Evolutionary conservation across 2,888 invertebrate species (phyloP), one percentile per base, ranked within the genome.

Genomic region (Euzophera pinguis): DNA sequence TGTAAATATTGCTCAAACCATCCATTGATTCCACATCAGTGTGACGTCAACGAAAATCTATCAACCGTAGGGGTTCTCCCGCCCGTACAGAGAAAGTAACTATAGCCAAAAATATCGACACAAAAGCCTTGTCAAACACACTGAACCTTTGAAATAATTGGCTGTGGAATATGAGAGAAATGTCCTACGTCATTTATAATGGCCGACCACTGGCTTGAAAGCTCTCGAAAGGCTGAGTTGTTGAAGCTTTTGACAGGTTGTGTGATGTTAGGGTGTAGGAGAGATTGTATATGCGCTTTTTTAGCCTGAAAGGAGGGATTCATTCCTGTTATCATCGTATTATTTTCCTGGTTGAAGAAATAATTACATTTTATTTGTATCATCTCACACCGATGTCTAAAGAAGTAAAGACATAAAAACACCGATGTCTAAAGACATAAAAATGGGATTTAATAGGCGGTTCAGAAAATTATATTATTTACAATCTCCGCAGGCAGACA

Each of bases 61-160:
- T 53, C 54, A 54, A 45, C 52, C 50, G 39, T 48, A 55, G 61
- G 62, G 59, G 39, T 14, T 32, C 7, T 7, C 9, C 10, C 32
- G 32, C 22, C 52, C 38, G 56, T 35, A 27, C 42, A 16, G 32
- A 45, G 50, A 57, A 62, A 62, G 61, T 60, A 62, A 60, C 57
- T 54, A 60, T 47, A 59, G 53, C 53, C 50, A 47, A 47, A 55
- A 61, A 56, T 58, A 48, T 50, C 50, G 52, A 51, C 54, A 67
- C 69, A 71, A 71, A 72, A 62, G 60, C 60, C 64, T 59, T 67
- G 71, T 71, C 74, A 69, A 63, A 67, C 62, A 63, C 69, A 71
- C 63, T 58, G 59, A 64, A 60, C 60, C 65, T 65, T 63, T 62
- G 62, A 63, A 61, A 64, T 68, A 65, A 67, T 67, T 67, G 63